These are phyloP conservation scores for Brachionus koreanus DNA, from an alignment of 1,140 invertebrate genomes.

Conservation along the genomic window DNA sequence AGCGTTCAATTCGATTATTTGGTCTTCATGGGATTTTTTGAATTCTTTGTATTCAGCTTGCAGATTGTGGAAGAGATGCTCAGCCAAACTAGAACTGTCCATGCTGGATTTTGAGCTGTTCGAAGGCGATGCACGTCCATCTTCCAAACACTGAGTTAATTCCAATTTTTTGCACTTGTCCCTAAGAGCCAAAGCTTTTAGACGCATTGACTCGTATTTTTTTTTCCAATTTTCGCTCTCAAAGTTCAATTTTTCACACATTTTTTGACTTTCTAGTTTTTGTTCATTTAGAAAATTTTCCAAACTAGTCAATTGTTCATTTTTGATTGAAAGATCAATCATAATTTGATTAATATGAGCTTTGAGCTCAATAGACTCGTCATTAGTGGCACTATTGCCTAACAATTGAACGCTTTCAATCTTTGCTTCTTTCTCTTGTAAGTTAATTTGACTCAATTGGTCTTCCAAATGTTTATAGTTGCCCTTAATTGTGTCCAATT, in stretches of 20 bases:
- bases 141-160: neutral
- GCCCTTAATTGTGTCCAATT: neutral
- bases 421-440: neutral
- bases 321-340: conserved; percentile 12
- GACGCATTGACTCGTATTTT: conserved; percentile 2
- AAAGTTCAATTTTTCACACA: neutral
- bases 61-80: conserved; percentile 1
- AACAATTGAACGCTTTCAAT: neutral
- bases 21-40: neutral
- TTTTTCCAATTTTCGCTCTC: conserved; percentile 8
- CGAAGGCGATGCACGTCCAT: neutral
- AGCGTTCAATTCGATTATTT: neutral
- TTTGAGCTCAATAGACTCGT: neutral
- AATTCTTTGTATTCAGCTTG: conserved; percentile 22
- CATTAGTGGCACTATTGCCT: neutral
- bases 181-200: conserved; percentile 9
- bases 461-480: neutral
- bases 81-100: conserved; percentile 14
- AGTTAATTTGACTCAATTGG: neutral
- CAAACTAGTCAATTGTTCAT: neutral
- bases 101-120: neutral
- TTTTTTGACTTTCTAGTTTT: neutral
- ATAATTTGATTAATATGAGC: neutral
- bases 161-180: conserved; percentile 20
- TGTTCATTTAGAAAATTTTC: conserved; percentile 3